Evolutionary conservation across 2,113 vertebrate species (phyloP).

Genomic region (Athene cunicularia): DNA sequence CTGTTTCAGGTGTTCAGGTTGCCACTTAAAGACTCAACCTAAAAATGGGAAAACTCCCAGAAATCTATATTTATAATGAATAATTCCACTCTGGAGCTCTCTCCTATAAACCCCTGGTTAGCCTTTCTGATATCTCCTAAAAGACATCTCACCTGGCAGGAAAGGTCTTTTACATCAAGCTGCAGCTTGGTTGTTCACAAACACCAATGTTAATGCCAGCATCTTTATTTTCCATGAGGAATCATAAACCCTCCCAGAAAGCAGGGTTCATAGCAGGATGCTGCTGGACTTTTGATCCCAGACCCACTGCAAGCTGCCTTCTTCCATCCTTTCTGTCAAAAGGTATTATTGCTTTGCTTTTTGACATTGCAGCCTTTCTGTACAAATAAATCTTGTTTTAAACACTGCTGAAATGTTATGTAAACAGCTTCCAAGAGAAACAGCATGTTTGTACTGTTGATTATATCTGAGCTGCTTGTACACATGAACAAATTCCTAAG

Average conservation of each 20-base stretch:
- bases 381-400: not conserved
- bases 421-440: conserved; percentile 15
- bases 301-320: not conserved
- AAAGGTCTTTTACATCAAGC: not conserved
- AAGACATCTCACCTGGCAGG: not conserved
- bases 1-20: not conserved
- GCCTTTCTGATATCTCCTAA: not conserved
- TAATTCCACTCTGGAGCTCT: not conserved
- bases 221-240: not conserved
- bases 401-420: not conserved
- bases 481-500: not conserved
- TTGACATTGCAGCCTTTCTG: not conserved
- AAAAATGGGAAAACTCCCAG: not conserved
- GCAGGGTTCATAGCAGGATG: not conserved
- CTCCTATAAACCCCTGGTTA: not conserved
- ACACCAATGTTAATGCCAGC: not conserved
- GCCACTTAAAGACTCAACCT: not conserved
- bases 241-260: not conserved
- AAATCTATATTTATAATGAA: not conserved
- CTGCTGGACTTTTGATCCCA: not conserved
- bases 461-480: not conserved
- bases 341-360: not conserved
- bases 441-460: not conserved
- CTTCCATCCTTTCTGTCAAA: not conserved
- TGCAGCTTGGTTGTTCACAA: not conserved